Percentiles rank a stretch among this genome's conserved stretches.
Evolutionary conservation across 1,140 invertebrate genomes (phyloP).

Genomic region (Spodoptera litura): DNA sequence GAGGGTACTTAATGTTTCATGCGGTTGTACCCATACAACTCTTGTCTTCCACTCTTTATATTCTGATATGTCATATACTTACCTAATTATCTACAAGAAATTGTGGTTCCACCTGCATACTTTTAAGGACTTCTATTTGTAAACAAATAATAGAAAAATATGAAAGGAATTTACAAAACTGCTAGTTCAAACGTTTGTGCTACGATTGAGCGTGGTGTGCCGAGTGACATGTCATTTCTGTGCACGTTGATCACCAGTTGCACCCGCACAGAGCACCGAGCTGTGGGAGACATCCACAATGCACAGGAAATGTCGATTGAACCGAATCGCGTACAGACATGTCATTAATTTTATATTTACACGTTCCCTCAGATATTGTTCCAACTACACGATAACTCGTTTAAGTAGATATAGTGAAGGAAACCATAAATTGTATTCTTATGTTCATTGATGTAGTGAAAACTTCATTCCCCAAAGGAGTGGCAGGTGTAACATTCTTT

Average conservation of each 20-base stretch:
- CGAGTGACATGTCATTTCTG: conserved; percentile 13
- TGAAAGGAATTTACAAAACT: too few species aligned
- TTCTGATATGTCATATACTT: too few species aligned
- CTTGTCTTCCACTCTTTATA: too few species aligned
- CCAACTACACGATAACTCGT: conserved; percentile 38
- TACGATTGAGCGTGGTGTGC: not conserved
- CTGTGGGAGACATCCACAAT: conserved; percentile 73
- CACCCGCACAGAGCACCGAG: conserved; percentile 65
- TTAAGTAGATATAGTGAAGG: conserved; percentile 5
- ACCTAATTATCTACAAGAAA: too few species aligned
- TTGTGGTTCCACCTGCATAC: too few species aligned
- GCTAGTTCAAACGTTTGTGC: not conserved
- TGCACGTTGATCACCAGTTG: conserved; percentile 58
- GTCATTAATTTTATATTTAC: conserved; percentile 74
- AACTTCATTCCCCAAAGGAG: not conserved
- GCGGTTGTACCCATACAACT: too few species aligned
- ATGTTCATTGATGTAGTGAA: not conserved
- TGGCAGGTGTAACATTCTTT: too few species aligned
- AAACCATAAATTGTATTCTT: not conserved
- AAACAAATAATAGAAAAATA: too few species aligned
- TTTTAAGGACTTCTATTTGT: too few species aligned
- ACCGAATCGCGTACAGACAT: conserved; percentile 76
- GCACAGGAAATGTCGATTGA: conserved; percentile 82
- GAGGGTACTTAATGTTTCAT: too few species aligned
- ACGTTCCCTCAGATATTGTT: conserved; percentile 70